phyloP scores from a whole-genome alignment of 2,888 invertebrate species.

The Smittia sp. region DNA sequence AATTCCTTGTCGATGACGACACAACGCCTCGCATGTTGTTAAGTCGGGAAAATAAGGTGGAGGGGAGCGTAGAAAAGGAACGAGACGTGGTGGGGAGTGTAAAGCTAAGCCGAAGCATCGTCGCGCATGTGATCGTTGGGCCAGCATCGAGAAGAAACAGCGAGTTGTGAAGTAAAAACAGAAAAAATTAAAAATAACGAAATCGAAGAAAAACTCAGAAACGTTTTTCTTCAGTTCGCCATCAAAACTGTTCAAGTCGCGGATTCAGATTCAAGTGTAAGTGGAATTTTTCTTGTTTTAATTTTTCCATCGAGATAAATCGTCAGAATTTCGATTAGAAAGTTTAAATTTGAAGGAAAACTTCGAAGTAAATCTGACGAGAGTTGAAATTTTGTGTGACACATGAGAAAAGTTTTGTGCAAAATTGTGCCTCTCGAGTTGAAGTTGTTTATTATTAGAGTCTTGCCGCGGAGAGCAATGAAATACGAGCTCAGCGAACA shows the following conservation, averaged over 20 bases:
- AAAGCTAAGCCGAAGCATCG: neutral
- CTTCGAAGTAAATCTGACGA: neutral
- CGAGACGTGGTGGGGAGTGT: conserved; percentile 24
- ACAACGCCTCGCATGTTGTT: neutral
- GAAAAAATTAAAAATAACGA: conserved; percentile 33
- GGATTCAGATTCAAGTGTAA: conserved; percentile 52
- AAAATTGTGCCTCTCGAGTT: neutral
- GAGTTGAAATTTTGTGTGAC: neutral
- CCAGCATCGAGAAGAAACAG: neutral
- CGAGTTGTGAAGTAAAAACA: neutral
- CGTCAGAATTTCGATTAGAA: neutral
- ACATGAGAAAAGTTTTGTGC: neutral
- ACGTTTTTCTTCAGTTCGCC: conserved; percentile 54
- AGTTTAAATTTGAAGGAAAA: neutral
- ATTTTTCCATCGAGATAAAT: conserved; percentile 40
- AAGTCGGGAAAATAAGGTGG: conserved; percentile 3
- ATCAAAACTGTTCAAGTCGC: conserved; percentile 57
- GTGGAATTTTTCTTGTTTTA: conserved; percentile 42
- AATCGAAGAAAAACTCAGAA: conserved; percentile 35
- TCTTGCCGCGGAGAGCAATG: neutral
- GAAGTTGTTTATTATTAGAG: conserved; percentile 2
- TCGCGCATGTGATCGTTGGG: neutral
- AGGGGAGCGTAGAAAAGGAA: neutral
- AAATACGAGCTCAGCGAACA: too few species aligned
- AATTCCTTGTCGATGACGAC: neutral